phyloP scores from a whole-genome alignment of 2,888 invertebrate species.

The Agrenia bidenticulata region DNA sequence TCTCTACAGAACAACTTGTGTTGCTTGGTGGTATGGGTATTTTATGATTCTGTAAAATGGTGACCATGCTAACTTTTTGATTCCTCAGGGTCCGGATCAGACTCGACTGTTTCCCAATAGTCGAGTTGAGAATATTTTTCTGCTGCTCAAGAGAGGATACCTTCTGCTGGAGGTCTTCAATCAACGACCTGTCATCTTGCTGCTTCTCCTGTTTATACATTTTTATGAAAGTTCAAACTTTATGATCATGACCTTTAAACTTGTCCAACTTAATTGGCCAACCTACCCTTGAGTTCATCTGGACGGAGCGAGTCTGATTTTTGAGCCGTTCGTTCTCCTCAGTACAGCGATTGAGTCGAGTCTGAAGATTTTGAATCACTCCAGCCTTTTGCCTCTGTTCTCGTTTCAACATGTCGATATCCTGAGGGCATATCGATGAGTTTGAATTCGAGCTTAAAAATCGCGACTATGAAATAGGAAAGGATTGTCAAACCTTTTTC shows the following conservation, averaged over 20 bases:
- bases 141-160: conserved; percentile 44
- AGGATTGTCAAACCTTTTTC: conserved; percentile 33
- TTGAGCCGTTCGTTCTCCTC: conserved; percentile 60
- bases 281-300: conserved; percentile 55
- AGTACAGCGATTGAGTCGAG: conserved; percentile 59
- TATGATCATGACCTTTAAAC: too few relatives aligned
- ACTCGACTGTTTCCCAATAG: conserved; percentile 42
- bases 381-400: conserved; percentile 58
- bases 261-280: background rate
- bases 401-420: conserved; percentile 59
- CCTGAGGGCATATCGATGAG: conserved; percentile 54
- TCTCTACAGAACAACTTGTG: too few relatives aligned
- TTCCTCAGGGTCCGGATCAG: conserved; percentile 38
- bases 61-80: conserved; percentile 24
- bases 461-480: background rate
- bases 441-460: background rate
- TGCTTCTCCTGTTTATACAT: conserved; percentile 48
- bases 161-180: conserved; percentile 41
- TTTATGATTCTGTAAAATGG: conserved; percentile 9
- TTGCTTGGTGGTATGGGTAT: background rate
- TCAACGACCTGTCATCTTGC: conserved; percentile 33
- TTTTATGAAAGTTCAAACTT: too few relatives aligned
- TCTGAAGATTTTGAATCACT: conserved; percentile 58
- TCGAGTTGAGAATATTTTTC: conserved; percentile 32
- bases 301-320: conserved; percentile 55